These are phyloP conservation scores for Barbus barbus DNA, from an alignment of 2,113 vertebrate species.

Conservation along the genomic window DNA sequence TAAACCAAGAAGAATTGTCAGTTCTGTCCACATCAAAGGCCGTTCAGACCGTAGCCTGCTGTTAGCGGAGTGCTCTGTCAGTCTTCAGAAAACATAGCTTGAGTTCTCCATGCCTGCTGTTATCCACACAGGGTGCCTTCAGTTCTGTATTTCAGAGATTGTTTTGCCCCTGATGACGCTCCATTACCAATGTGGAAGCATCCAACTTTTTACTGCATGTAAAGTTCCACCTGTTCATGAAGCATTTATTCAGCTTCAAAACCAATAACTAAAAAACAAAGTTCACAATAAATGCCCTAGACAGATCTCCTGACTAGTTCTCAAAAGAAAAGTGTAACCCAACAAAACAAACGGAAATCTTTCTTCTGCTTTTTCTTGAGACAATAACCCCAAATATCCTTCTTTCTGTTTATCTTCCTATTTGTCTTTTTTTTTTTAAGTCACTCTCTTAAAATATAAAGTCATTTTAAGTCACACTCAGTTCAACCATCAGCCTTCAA, in stretches of 20 bases:
- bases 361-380: background rate
- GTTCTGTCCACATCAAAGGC: background rate
- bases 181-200: background rate
- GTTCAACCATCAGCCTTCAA: background rate
- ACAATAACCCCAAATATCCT: background rate
- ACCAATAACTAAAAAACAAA: background rate
- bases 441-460: background rate
- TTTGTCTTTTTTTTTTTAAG: background rate
- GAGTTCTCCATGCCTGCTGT: background rate
- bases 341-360: background rate
- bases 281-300: background rate
- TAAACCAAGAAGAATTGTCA: background rate
- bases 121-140: constrained; percentile 3
- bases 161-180: background rate
- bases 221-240: background rate
- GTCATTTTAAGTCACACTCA: background rate
- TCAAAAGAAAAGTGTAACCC: background rate
- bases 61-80: background rate
- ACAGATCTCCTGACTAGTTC: background rate
- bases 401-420: background rate
- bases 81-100: background rate
- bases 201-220: background rate
- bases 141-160: background rate
- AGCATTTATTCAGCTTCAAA: background rate
- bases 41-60: background rate